phyloP scores from a whole-genome alignment of 2,113 vertebrate genomes.

The Triplophysa rosa region DNA sequence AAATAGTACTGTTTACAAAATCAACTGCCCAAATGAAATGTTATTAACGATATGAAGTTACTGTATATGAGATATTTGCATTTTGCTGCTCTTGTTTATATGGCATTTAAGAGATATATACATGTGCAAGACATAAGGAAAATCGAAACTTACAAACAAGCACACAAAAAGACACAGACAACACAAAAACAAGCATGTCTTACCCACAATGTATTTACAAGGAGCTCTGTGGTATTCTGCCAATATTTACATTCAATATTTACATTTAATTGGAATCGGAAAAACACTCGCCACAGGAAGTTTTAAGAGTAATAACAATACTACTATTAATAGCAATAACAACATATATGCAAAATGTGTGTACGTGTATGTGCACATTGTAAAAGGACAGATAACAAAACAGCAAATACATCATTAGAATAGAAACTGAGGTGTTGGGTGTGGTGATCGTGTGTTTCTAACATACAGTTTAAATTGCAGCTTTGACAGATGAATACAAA shows the following conservation, averaged over 20 bases:
- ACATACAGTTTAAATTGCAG: conserved; percentile 25
- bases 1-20: not conserved
- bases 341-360: conserved; percentile 56
- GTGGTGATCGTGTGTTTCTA: conserved; percentile 53
- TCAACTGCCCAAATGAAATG: not conserved
- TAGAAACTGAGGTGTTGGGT: conserved; percentile 65
- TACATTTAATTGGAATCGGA: conserved; percentile 34
- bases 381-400: conserved; percentile 62
- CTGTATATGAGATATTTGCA: not conserved
- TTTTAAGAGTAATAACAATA: conserved; percentile 29
- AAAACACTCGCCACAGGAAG: conserved; percentile 10
- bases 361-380: conserved; percentile 68
- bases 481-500: conserved; percentile 50
- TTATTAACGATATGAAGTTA: not conserved
- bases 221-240: conserved; percentile 31
- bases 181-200: conserved; percentile 40
- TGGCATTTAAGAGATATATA: not conserved
- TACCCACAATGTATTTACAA: conserved; percentile 37
- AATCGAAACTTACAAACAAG: conserved; percentile 25
- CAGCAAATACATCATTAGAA: conserved; percentile 63
- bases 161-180: conserved; percentile 37
- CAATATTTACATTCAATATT: conserved; percentile 51
- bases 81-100: not conserved
- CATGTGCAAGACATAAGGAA: not conserved
- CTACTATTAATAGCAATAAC: conserved; percentile 18